A percentile compares a stretch with the other conserved stretches of the same genome.
phyloP scores from a whole-genome alignment of 2,797 vertebrate species.

The Argya squamiceps region DNA sequence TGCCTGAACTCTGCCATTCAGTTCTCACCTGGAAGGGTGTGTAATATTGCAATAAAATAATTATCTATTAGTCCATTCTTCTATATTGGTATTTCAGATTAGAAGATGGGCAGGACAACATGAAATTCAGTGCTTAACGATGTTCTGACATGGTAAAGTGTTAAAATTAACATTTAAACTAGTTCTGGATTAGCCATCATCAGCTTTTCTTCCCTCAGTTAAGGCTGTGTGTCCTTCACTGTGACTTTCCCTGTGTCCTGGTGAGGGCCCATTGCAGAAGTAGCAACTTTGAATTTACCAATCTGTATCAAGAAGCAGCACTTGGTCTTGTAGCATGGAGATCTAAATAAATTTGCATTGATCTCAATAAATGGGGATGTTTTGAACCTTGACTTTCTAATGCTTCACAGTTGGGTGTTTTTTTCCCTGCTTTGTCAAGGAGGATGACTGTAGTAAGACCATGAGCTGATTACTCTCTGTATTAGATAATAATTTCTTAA shows the following conservation, averaged over 20 bases:
- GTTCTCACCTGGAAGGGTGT: accelerated
- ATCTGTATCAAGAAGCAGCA: neutral
- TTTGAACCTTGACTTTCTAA: conserved; percentile 44
- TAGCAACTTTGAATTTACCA: neutral
- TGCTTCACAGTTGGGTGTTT: neutral
- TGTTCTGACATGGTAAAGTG: neutral
- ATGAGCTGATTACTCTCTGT: conserved; percentile 41
- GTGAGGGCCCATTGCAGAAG: neutral
- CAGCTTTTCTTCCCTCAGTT: neutral
- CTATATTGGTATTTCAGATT: neutral
- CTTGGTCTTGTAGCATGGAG: neutral
- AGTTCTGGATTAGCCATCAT: neutral
- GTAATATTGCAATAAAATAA: neutral
- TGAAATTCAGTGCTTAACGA: neutral
- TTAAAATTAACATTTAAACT: neutral
- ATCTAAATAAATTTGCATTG: neutral
- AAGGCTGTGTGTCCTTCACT: neutral
- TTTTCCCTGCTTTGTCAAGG: neutral
- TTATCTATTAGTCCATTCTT: neutral
- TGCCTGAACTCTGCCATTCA: neutral
- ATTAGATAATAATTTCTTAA: conserved; percentile 24
- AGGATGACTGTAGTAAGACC: conserved; percentile 1
- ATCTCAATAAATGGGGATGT: neutral
- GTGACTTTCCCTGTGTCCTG: neutral
- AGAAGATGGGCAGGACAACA: neutral